Base-by-base conservation (phyloP, 2,888 invertebrate genomes). In the Sepioteuthis lessoniana region DNA sequence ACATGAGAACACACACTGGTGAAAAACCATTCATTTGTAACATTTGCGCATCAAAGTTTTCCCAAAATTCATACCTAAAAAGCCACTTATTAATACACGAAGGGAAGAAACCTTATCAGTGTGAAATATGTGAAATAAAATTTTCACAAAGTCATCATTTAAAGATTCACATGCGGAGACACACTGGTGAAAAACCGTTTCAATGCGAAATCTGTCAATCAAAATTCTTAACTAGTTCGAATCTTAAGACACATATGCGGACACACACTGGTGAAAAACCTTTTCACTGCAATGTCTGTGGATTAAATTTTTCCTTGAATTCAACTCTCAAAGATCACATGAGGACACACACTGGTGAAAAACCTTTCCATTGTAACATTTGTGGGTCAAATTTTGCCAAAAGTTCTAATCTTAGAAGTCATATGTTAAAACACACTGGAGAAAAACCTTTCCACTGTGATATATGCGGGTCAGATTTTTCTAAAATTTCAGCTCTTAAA, bases 291-390 rank as follows among this genome's bases (percentile, higher is more conserved):
- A 76, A 76, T n/a, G 13, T 16, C 76, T 76, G 31, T n/a, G n/a
- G 76, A 76, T 76, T 76, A 50, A 21, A n/a, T 76, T 76, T 76
- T 31, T 76, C 76, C 10, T 76, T 76, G n/a, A 31, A 76, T 76
- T 76, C 31, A 76, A 76, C 76, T 31, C 31, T 76, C 31, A 31
- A 76, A 76, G 76, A 76, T 76, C 76, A 76, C 76, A 10, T 76
- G 10, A 8, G n/a, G 7, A n/a, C n/a, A n/a, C n/a, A n/a, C n/a
- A n/a, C n/a, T n/a, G n/a, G n/a, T n/a, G n/a, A n/a, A n/a, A n/a
- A 97, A 94, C 97, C 97, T 10, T 97, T 95, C 95, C 94, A 95
- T 13, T 97, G 97, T 97, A 97, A 95, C 7, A 94, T 95, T 25
- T 97, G 97, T 96, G 96, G 91, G n/a, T n/a, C 42, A 46, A 42